Conservation (phyloP, 2,113 vertebrate species). For the Triplophysa siluroides region DNA sequence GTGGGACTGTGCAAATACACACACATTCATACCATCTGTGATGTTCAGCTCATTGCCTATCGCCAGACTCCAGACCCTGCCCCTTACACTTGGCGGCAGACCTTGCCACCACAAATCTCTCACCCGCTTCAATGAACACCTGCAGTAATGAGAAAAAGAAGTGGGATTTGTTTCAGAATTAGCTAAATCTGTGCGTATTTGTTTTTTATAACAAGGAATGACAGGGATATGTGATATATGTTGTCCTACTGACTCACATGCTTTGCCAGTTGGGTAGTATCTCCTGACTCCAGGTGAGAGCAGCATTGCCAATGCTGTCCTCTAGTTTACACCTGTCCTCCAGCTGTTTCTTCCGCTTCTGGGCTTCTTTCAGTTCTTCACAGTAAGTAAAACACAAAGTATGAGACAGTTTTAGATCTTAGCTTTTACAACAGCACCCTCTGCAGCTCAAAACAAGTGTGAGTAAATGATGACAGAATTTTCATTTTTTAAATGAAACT, state of each 20-base stretch:
- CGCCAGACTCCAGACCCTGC: conserved; percentile 95
- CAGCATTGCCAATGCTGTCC: conserved; percentile 93
- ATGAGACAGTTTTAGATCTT: neutral
- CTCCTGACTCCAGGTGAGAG: conserved; percentile 94
- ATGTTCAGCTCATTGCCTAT: conserved; percentile 99
- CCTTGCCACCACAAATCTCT: conserved; percentile 98
- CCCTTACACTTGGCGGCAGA: conserved; percentile 93
- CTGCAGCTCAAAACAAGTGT: neutral
- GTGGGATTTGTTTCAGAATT: neutral
- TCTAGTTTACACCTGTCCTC: conserved; percentile 93
- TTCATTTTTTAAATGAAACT: no score
- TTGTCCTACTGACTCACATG: conserved; percentile 76
- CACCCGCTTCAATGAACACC: conserved; percentile 87
- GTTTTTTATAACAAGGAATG: no score
- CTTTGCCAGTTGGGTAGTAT: conserved; percentile 96
- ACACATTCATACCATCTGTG: conserved; percentile 81
- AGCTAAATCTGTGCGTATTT: no score
- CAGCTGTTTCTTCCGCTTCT: conserved; percentile 96
- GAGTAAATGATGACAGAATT: no score
- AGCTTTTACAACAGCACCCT: conserved; percentile 3
- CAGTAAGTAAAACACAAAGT: neutral
- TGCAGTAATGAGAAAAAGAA: conserved; percentile 54
- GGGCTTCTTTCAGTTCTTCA: conserved; percentile 95
- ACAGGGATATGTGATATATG: neutral
- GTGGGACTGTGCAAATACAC: neutral